Evolutionary conservation across 1,140 invertebrate species (phyloP).

Genomic region (Charaxes varanes): DNA sequence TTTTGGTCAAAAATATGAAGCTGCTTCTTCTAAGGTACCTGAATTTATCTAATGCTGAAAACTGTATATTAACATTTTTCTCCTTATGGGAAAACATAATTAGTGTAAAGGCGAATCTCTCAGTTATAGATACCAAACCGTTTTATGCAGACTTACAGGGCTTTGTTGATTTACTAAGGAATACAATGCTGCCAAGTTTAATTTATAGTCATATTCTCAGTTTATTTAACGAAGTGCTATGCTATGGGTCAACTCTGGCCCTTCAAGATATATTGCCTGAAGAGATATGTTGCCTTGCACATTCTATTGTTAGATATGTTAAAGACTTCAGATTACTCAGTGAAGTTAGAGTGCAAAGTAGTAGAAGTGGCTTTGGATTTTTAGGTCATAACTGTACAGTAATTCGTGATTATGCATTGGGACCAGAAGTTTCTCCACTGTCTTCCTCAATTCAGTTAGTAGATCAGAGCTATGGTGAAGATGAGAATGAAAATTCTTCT

Average conservation of each 20-base stretch:
- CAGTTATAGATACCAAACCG: slow-evolving; percentile 90
- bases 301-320: slow-evolving; percentile 87
- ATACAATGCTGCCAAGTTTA: slow-evolving; percentile 82
- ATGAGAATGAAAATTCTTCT: slow-evolving; percentile 41
- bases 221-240: slow-evolving; percentile 90
- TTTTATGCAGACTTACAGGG: slow-evolving; percentile 90
- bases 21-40: slow-evolving; percentile 73
- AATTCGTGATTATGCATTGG: slow-evolving; percentile 48
- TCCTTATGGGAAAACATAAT: slow-evolving; percentile 93
- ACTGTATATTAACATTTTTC: slow-evolving; percentile 86
- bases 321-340: slow-evolving; percentile 88
- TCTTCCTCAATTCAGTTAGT: slow-evolving; percentile 50
- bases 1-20: slow-evolving; percentile 81
- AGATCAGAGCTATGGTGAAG: slow-evolving; percentile 59
- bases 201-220: slow-evolving; percentile 89
- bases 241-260: slow-evolving; percentile 91
- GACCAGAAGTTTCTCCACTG: slow-evolving; percentile 43
- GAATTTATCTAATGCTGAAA: slow-evolving; percentile 77
- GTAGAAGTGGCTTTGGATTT: slow-evolving; percentile 73
- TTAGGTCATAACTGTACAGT: slow-evolving; percentile 71
- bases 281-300: slow-evolving; percentile 89
- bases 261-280: slow-evolving; percentile 90
- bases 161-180: slow-evolving; percentile 83
- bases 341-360: slow-evolving; percentile 66
- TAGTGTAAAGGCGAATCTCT: slow-evolving; percentile 91